Percentiles rank a stretch among this genome's conserved stretches.
phyloP scores from a whole-genome alignment of 2,113 vertebrate genomes.

The Panurus biarmicus region DNA sequence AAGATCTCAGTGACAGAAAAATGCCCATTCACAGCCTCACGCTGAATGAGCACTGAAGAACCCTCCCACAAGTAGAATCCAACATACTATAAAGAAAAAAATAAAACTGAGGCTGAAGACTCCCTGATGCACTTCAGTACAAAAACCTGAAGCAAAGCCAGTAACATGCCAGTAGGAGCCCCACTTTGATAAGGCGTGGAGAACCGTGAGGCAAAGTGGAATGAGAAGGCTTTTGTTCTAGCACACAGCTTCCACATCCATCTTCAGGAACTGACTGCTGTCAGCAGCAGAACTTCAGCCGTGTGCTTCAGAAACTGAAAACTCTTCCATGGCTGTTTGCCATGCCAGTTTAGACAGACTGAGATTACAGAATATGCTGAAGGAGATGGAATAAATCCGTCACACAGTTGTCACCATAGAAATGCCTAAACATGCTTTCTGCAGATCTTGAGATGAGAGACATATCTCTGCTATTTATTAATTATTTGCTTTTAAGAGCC shows the following conservation, averaged over 20 bases:
- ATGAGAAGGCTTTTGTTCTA: rapidly evolving
- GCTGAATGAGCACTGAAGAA: background rate
- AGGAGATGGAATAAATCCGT: background rate
- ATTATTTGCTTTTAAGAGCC: background rate
- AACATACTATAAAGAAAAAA: background rate
- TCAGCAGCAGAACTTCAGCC: background rate
- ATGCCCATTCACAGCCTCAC: background rate
- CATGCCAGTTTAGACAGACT: background rate
- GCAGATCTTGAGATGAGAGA: background rate
- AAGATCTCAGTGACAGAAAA: background rate
- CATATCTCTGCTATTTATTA: background rate
- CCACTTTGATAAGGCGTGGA: background rate
- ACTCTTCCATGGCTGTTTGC: background rate
- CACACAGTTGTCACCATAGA: background rate
- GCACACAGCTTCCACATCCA: background rate
- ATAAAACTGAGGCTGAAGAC: background rate
- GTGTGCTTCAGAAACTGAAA: background rate
- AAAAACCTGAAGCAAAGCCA: background rate
- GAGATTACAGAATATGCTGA: background rate
- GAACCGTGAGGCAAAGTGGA: rapidly evolving
- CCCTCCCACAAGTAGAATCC: background rate
- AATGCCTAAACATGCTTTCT: background rate
- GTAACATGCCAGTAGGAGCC: rapidly evolving
- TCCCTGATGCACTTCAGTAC: background rate
- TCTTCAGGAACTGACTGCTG: background rate